A percentile compares a stretch with the other conserved stretches of the same genome.
phyloP scores from a whole-genome alignment of 2,797 vertebrate genomes.

The Catostomus latipinnis region DNA sequence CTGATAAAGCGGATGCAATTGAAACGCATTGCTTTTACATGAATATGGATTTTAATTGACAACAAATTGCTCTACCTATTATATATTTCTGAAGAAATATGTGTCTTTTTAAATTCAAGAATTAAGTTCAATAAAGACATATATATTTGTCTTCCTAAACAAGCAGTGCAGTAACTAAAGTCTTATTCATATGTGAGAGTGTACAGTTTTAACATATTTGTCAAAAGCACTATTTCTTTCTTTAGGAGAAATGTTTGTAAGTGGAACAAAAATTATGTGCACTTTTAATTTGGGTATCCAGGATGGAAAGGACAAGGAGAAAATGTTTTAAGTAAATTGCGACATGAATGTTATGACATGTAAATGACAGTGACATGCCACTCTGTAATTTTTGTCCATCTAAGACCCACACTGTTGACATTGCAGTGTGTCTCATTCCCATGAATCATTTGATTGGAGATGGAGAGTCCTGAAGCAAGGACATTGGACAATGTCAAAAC shows the following conservation, averaged over 20 bases:
- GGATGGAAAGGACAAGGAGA: conserved; percentile 3
- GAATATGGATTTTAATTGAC: not conserved
- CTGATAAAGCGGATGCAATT: not conserved
- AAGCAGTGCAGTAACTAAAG: no score
- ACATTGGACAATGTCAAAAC: conserved; percentile 38
- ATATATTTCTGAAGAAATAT: not conserved
- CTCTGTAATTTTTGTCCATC: conserved; percentile 18
- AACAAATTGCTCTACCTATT: not conserved
- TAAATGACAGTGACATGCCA: conserved; percentile 31
- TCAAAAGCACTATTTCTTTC: no score
- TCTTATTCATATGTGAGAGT: no score
- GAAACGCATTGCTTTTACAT: conserved; percentile 12
- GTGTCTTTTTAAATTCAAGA: not conserved
- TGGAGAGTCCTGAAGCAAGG: conserved; percentile 26
- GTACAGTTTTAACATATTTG: no score
- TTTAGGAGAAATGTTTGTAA: no score
- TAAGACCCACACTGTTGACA: conserved; percentile 15
- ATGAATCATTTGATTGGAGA: conserved; percentile 22
- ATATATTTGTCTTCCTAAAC: no score
- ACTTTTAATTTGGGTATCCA: conserved; percentile 28
- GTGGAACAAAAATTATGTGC: not conserved
- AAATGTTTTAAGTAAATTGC: not conserved
- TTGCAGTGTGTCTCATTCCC: conserved; percentile 22
- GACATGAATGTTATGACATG: not conserved
- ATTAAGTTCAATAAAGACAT: not conserved